These are phyloP conservation scores for Gasterosteus nipponicus DNA, from an alignment of 2,113 vertebrate genomes.

Conservation along the genomic window DNA sequence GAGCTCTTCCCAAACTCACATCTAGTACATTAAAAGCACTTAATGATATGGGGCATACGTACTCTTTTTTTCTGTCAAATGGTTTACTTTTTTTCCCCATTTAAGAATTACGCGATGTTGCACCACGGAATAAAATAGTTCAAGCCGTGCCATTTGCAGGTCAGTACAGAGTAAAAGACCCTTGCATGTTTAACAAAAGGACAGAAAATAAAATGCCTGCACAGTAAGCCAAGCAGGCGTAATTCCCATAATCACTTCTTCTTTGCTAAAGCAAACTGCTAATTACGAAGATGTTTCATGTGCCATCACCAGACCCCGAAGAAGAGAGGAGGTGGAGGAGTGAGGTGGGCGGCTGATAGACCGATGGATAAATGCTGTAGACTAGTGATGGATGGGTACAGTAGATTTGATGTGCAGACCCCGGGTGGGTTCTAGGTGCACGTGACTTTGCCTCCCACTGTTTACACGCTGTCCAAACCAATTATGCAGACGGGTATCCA, in stretches of 20 bases:
- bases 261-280: conserved; percentile 45
- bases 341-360: not conserved
- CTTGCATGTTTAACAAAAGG: conserved; percentile 52
- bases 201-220: conserved; percentile 28
- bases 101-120: not conserved
- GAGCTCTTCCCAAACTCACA: conserved; percentile 15
- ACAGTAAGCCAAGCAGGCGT: conserved; percentile 32
- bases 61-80: not conserved
- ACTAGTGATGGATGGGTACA: too few species aligned
- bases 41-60: not conserved
- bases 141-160: conserved; percentile 15
- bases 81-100: conserved; percentile 8
- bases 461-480: conserved; percentile 60
- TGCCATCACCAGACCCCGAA: conserved; percentile 35
- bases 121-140: conserved; percentile 12
- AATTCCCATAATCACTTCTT: conserved; percentile 48
- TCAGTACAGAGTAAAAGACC: conserved; percentile 1
- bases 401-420: not conserved
- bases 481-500: conserved; percentile 45
- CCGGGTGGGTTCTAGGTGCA: conserved; percentile 11
- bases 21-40: not conserved
- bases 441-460: conserved; percentile 49
- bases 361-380: not conserved
- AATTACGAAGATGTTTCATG: conserved; percentile 58
- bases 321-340: conserved; percentile 24